phyloP scores from a whole-genome alignment of 2,113 vertebrate species.

The Limnothrissa miodon region DNA sequence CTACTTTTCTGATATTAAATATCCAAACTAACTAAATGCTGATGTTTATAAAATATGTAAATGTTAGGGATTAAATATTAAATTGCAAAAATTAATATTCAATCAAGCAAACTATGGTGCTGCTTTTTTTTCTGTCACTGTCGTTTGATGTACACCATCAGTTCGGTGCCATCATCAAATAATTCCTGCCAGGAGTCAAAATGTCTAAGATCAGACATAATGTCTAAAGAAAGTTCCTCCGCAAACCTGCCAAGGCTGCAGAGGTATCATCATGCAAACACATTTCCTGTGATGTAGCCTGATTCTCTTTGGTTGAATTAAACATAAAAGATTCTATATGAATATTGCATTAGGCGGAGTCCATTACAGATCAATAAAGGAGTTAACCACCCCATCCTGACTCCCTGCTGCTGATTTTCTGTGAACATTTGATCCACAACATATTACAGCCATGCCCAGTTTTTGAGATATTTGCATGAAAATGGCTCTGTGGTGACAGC shows the following conservation, averaged over 20 bases:
- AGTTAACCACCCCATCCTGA: constrained; percentile 70
- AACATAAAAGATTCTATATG: constrained; percentile 56
- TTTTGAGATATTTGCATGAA: constrained; percentile 71
- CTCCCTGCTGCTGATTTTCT: constrained; percentile 60
- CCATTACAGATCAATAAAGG: constrained; percentile 70
- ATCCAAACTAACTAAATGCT: not conserved
- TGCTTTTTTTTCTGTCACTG: not conserved
- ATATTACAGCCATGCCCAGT: constrained; percentile 64
- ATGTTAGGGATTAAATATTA: not conserved
- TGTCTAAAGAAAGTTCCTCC: not conserved
- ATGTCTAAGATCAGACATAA: not conserved
- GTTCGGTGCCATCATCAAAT: not conserved
- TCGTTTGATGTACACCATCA: not conserved
- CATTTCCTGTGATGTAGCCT: not conserved
- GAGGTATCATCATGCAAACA: not conserved
- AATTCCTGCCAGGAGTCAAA: not conserved
- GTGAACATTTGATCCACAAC: constrained; percentile 72
- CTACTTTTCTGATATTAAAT: not conserved
- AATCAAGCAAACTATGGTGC: not conserved
- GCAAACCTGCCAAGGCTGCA: not conserved
- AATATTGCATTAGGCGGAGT: constrained; percentile 68
- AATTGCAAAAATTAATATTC: not conserved
- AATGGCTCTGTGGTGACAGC: constrained; percentile 63
- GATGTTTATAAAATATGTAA: not conserved
- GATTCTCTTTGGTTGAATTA: constrained; percentile 52